phyloP scores from a whole-genome alignment of 2,888 invertebrate genomes.

The Hedychridium roseum region DNA sequence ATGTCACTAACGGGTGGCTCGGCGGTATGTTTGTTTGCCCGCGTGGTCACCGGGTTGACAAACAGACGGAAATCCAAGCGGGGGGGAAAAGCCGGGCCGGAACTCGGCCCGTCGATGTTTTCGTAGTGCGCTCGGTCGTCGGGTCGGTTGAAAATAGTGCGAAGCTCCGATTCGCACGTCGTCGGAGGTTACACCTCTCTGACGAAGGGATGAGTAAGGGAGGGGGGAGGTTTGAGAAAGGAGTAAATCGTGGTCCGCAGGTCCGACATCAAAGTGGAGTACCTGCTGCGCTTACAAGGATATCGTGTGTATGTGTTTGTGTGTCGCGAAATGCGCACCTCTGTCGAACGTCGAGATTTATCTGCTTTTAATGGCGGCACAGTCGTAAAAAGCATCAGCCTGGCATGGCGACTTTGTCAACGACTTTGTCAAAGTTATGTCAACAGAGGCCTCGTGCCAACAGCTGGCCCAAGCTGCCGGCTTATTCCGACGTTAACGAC shows the following conservation, averaged over 20 bases:
- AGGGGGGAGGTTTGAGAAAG: neutral
- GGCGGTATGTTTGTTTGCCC: slow-evolving; percentile 54
- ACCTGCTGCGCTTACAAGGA: slow-evolving; percentile 10
- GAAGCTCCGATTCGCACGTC: neutral
- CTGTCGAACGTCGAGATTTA: no score
- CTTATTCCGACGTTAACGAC: slow-evolving; percentile 60
- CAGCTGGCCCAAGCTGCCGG: slow-evolving; percentile 54
- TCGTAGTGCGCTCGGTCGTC: slow-evolving; percentile 18
- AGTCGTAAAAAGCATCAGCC: slow-evolving; percentile 52
- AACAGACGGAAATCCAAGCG: slow-evolving; percentile 36
- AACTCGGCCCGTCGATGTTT: slow-evolving; percentile 37
- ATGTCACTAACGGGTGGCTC: slow-evolving; percentile 46
- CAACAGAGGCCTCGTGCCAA: slow-evolving; percentile 57
- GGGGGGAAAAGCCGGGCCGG: slow-evolving; percentile 2
- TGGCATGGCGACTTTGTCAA: slow-evolving; percentile 59
- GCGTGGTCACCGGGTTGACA: slow-evolving; percentile 53
- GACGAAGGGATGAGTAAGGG: neutral
- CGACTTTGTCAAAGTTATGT: slow-evolving; percentile 61
- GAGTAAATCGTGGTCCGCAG: neutral
- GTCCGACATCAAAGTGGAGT: neutral
- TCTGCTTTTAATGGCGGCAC: slow-evolving; percentile 56
- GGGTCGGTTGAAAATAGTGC: slow-evolving; percentile 35
- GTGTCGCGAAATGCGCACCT: no score
- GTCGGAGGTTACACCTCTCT: no score
- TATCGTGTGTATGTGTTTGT: no score